phyloP scores from a whole-genome alignment of 2,113 vertebrate genomes.

The Psilopsiagon aymara region DNA sequence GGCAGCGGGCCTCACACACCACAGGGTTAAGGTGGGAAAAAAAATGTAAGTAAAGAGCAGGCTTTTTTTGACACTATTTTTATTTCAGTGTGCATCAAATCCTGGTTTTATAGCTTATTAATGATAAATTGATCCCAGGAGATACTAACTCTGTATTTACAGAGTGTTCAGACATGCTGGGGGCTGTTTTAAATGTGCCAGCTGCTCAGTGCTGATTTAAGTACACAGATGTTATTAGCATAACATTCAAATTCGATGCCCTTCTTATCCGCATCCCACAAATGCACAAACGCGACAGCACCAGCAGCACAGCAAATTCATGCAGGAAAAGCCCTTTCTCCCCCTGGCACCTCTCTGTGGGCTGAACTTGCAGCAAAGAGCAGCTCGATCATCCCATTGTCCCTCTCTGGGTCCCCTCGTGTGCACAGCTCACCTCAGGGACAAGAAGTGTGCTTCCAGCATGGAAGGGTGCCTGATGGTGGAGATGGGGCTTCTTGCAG shows the following conservation, averaged over 20 bases:
- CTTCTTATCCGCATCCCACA: slow-evolving; percentile 25
- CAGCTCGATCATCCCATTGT: accelerated
- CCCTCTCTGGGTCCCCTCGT: not conserved
- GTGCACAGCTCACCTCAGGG: accelerated
- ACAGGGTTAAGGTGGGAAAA: too few species aligned
- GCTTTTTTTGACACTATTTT: not conserved
- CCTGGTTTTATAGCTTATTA: slow-evolving; percentile 58
- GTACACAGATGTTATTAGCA: slow-evolving; percentile 66
- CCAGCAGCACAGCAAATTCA: not conserved
- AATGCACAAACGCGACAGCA: not conserved
- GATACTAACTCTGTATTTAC: slow-evolving; percentile 70
- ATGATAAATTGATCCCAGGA: slow-evolving; percentile 62
- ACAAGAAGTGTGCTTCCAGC: not conserved
- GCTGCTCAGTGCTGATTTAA: slow-evolving; percentile 55
- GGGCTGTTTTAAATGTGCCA: slow-evolving; percentile 59
- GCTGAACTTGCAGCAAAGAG: not conserved
- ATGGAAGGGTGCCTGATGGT: accelerated
- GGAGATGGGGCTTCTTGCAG: not conserved
- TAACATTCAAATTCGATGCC: slow-evolving; percentile 26
- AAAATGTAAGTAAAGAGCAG: not conserved
- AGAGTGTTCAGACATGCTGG: slow-evolving; percentile 48
- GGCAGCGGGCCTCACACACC: too few species aligned
- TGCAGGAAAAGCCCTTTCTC: not conserved
- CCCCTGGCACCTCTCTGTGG: accelerated
- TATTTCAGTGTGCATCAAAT: not conserved